Evolutionary conservation across 2,888 invertebrate genomes (phyloP).

Genomic region (Fissipunctia ypsillon): DNA sequence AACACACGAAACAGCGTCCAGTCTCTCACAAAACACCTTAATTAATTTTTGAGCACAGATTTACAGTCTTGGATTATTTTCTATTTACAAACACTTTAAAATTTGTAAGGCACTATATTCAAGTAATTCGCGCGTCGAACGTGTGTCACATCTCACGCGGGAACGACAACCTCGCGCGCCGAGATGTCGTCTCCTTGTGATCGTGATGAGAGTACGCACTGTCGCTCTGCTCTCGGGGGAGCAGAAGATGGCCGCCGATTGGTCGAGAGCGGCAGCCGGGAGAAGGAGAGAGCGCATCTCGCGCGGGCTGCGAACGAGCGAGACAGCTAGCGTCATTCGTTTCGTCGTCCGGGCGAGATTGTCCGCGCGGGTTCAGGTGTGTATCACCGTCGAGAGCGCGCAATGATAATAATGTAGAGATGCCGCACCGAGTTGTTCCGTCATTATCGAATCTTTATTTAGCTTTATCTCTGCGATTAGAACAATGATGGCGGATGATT

Average conservation of each 20-base stretch:
- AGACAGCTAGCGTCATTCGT: constrained; percentile 84
- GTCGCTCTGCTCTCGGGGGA: constrained; percentile 91
- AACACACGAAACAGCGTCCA: constrained; percentile 76
- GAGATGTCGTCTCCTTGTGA: constrained; percentile 89
- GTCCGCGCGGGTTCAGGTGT: constrained; percentile 87
- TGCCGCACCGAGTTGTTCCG: constrained; percentile 79
- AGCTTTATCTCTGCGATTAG: constrained; percentile 75
- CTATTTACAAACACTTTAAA: constrained; percentile 74
- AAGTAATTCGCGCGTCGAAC: constrained; percentile 79
- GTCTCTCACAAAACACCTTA: constrained; percentile 84
- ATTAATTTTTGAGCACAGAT: constrained; percentile 83
- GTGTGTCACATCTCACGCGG: constrained; percentile 78
- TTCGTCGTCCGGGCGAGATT: constrained; percentile 86
- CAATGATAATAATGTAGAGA: constrained; percentile 88
- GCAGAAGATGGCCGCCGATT: constrained; percentile 89
- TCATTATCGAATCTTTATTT: constrained; percentile 75
- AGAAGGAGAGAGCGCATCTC: constrained; percentile 88
- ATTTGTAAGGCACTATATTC: constrained; percentile 80
- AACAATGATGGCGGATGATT: constrained; percentile 71
- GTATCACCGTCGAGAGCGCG: constrained; percentile 82
- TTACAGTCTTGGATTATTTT: constrained; percentile 73
- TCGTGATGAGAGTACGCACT: constrained; percentile 90
- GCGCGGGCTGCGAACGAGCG: constrained; percentile 80
- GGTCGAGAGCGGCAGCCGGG: constrained; percentile 87
- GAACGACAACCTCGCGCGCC: constrained; percentile 88